These are phyloP conservation scores for Drymonia ruficornis DNA, from an alignment of 2,888 invertebrate genomes.

Conservation along the genomic window DNA sequence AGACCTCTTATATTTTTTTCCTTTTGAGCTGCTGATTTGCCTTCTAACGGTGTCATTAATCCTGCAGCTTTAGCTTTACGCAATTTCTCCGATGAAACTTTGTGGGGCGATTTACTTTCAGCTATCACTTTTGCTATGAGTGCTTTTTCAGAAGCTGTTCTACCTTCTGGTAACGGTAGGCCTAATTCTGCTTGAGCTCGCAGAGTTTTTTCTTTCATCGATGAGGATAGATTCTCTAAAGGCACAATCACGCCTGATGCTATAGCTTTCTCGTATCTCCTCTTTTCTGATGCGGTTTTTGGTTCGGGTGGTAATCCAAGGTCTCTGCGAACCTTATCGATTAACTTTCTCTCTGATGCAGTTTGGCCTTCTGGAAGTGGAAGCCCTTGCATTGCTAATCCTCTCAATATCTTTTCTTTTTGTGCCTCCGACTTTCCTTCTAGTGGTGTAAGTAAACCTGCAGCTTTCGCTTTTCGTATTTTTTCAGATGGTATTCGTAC, in stretches of 20 bases:
- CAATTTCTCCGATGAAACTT: constrained; percentile 12
- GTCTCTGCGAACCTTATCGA: constrained; percentile 40
- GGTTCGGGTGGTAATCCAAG: constrained; percentile 47
- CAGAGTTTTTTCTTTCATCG: constrained; percentile 15
- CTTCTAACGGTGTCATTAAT: constrained; percentile 39
- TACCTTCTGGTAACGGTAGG: constrained; percentile 11
- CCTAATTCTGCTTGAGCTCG: constrained; percentile 16
- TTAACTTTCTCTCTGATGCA: constrained; percentile 27
- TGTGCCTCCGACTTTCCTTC: constrained; percentile 38
- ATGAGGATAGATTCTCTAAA: constrained; percentile 5
- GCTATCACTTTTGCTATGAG: constrained; percentile 7
- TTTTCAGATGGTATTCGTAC: constrained; percentile 32
- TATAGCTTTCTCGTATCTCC: constrained; percentile 20
- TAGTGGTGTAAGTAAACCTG: constrained; percentile 40
- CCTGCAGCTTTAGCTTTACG: constrained; percentile 23
- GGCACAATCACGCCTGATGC: constrained; percentile 7
- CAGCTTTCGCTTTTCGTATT: constrained; percentile 39
- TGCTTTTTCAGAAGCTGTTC: constrained; percentile 10
- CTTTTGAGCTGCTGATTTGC: constrained; percentile 33
- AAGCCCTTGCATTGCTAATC: constrained; percentile 14
- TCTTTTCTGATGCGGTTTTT: constrained; percentile 26
- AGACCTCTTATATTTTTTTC: constrained; percentile 38
- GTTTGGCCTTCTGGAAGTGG: constrained; percentile 17
- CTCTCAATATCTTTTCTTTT: constrained; percentile 36
- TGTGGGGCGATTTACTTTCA: not conserved